Percentiles rank a stretch among this genome's conserved stretches.
Conservation (phyloP, 2,888 invertebrate species). For the Xanthorhoe designata region DNA sequence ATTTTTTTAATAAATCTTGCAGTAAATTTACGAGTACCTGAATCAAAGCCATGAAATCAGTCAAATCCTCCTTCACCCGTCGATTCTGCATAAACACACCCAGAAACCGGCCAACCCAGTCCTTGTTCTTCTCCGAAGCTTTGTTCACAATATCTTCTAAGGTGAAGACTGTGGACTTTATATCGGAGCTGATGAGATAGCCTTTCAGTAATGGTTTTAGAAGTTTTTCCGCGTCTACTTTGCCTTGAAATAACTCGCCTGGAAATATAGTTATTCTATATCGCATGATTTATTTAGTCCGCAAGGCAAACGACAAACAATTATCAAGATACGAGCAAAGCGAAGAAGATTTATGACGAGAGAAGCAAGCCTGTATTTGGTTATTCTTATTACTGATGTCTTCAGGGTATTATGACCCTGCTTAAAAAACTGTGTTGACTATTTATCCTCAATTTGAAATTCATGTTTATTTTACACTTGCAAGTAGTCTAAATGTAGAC, state of each 20-base stretch:
- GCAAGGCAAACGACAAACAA: too few species aligned
- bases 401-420: too few species aligned
- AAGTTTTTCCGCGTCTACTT: constrained; percentile 79
- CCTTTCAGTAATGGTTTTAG: constrained; percentile 76
- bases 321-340: background rate
- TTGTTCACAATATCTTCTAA: constrained; percentile 77
- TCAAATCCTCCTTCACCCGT: constrained; percentile 69
- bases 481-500: too few species aligned
- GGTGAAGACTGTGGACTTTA: constrained; percentile 74
- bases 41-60: constrained; percentile 70
- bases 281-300: background rate
- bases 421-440: too few species aligned
- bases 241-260: constrained; percentile 81
- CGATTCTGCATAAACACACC: constrained; percentile 76
- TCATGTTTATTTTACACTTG: too few species aligned
- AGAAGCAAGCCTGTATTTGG: background rate
- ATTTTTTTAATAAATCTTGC: too few species aligned
- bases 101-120: constrained; percentile 86
- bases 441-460: too few species aligned
- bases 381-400: background rate
- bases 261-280: constrained; percentile 16
- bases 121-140: constrained; percentile 73
- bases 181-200: constrained; percentile 77
- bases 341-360: background rate
- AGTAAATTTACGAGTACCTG: constrained; percentile 58